phyloP scores from a whole-genome alignment of 2,888 invertebrate genomes.

The Athetis lepigone region DNA sequence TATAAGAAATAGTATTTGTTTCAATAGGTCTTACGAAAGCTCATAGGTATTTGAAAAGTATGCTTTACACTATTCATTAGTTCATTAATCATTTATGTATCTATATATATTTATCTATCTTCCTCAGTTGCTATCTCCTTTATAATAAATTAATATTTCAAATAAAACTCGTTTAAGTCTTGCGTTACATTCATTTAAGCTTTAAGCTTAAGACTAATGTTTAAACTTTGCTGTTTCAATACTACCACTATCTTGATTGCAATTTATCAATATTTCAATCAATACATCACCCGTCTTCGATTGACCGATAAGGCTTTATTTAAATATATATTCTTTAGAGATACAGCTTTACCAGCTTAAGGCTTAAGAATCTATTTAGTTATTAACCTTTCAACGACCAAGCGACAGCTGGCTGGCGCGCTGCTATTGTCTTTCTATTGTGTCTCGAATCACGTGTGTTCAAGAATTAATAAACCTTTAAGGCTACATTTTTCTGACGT shows the following conservation, averaged over 20 bases:
- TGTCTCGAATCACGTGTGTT: no score
- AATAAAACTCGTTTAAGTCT: not conserved
- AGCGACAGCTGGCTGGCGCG: no score
- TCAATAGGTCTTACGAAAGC: not conserved
- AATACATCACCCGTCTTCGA: slow-evolving; percentile 25
- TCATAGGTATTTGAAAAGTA: not conserved
- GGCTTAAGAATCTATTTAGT: slow-evolving; percentile 15
- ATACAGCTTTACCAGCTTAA: slow-evolving; percentile 13
- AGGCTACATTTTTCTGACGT: no score
- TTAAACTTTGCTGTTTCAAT: slow-evolving; percentile 13
- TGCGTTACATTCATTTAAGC: not conserved
- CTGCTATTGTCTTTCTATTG: no score
- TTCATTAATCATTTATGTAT: no score
- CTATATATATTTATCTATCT: not conserved
- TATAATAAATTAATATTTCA: not conserved
- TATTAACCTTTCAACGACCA: no score
- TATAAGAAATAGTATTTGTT: not conserved
- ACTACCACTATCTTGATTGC: slow-evolving; percentile 14
- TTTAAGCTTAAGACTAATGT: not conserved
- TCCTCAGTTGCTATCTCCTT: no score
- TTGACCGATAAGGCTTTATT: slow-evolving; percentile 7
- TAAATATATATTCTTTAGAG: slow-evolving; percentile 12
- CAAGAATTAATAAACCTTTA: no score
- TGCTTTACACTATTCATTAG: not conserved
- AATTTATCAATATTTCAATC: slow-evolving; percentile 27